A percentile compares a stretch with the other conserved stretches of the same genome.
These are phyloP conservation scores for Listronotus oregonensis DNA, from an alignment of 1,140 invertebrate species.

Conservation along the genomic window DNA sequence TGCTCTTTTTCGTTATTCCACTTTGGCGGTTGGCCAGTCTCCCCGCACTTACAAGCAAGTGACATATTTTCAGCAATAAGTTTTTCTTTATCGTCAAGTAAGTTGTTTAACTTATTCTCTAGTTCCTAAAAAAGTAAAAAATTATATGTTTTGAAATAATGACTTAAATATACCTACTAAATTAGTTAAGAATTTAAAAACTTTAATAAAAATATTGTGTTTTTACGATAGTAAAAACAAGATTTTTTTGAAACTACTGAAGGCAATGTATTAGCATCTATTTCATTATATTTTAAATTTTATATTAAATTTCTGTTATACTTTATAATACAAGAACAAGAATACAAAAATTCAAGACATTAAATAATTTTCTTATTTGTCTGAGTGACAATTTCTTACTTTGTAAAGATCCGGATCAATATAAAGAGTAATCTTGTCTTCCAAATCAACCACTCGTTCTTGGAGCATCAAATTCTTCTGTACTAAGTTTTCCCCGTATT, in stretches of 20 bases:
- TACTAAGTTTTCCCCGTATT: conserved; percentile 54
- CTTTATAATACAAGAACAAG: too few relatives aligned
- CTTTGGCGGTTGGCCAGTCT: not conserved
- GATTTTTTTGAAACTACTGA: too few relatives aligned
- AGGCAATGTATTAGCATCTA: too few relatives aligned
- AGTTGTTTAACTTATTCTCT: conserved; percentile 23
- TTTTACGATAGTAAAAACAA: too few relatives aligned
- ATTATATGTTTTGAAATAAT: not conserved
- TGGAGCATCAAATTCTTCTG: conserved; percentile 56
- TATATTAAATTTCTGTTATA: too few relatives aligned
- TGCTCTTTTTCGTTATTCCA: conserved; percentile 55
- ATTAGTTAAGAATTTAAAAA: too few relatives aligned
- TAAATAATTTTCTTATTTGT: too few relatives aligned
- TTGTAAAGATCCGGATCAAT: conserved; percentile 40
- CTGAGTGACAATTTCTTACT: not conserved
- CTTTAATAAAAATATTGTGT: too few relatives aligned
- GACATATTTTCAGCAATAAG: conserved; percentile 48
- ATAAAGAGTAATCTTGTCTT: conserved; percentile 43
- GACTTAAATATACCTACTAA: too few relatives aligned
- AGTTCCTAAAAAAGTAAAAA: conserved; percentile 1
- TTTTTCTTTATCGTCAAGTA: conserved; percentile 39
- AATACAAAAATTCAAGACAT: too few relatives aligned
- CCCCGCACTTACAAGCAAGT: conserved; percentile 46
- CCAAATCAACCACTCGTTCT: conserved; percentile 51
- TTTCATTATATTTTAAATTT: too few relatives aligned